phyloP scores from a whole-genome alignment of 2,797 vertebrate species.

The Thalassophryne amazonica region DNA sequence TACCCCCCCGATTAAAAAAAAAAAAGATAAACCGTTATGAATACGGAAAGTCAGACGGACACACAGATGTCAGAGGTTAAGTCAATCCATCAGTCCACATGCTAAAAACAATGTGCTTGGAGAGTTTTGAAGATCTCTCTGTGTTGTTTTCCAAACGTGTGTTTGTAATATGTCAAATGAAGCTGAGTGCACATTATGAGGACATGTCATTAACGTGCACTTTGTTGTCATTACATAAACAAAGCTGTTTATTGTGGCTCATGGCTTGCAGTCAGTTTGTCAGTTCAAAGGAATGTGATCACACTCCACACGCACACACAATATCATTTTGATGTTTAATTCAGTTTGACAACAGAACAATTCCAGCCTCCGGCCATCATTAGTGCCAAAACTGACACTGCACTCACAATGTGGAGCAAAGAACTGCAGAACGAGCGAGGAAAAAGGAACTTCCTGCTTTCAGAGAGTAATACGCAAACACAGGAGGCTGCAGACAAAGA shows the following conservation, averaged over 20 bases:
- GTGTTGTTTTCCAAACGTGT: too few relatives aligned
- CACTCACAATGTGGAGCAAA: constrained; percentile 6
- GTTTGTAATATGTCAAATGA: background rate
- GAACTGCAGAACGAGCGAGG: constrained; percentile 16
- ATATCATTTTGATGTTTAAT: constrained; percentile 42
- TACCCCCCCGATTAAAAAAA: too few relatives aligned
- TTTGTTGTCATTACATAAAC: background rate
- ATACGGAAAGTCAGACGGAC: too few relatives aligned
- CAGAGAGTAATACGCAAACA: constrained; percentile 1
- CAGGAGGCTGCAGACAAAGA: background rate
- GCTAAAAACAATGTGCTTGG: too few relatives aligned
- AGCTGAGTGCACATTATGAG: background rate
- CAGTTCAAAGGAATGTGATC: constrained; percentile 30
- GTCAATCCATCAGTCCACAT: too few relatives aligned
- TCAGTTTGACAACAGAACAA: constrained; percentile 40
- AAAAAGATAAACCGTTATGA: too few relatives aligned
- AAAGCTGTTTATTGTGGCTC: background rate
- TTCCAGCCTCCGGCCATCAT: constrained; percentile 37
- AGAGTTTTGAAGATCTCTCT: too few relatives aligned
- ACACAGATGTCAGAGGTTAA: too few relatives aligned
- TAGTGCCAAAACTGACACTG: constrained; percentile 30
- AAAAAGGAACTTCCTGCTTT: constrained; percentile 8
- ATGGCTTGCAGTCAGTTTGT: constrained; percentile 16
- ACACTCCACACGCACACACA: background rate
- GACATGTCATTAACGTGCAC: background rate